phyloP scores from a whole-genome alignment of 2,797 vertebrate species.

The Orestias chungarensis region DNA sequence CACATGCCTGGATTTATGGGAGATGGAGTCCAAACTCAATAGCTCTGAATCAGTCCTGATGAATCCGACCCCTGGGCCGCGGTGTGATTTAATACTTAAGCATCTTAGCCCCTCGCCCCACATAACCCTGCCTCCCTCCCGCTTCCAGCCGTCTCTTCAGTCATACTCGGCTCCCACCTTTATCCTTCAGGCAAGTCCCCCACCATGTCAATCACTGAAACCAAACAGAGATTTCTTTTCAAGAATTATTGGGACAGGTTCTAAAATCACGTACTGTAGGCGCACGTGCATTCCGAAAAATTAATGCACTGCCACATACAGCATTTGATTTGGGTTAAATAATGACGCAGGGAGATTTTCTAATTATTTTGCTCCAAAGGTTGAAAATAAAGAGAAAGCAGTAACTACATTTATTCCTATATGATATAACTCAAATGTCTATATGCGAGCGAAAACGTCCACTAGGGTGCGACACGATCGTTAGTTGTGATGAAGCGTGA shows the following conservation, averaged over 20 bases:
- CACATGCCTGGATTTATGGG: constrained; percentile 80
- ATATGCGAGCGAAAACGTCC: no score
- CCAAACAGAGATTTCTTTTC: constrained; percentile 56
- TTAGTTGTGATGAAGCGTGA: neutral
- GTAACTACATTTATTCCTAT: neutral
- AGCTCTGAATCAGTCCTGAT: constrained; percentile 74
- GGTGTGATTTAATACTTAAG: constrained; percentile 75
- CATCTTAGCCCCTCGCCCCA: constrained; percentile 41
- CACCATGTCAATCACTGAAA: constrained; percentile 46
- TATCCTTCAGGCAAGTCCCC: constrained; percentile 13
- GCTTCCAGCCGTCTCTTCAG: constrained; percentile 28
- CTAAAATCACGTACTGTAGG: neutral
- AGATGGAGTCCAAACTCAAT: constrained; percentile 77
- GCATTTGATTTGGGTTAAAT: neutral
- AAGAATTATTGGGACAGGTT: neutral
- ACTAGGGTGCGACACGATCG: neutral
- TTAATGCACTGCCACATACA: neutral
- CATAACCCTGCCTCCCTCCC: constrained; percentile 23
- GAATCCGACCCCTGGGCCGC: constrained; percentile 73
- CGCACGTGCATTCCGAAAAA: neutral
- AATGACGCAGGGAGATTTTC: neutral
- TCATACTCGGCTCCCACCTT: constrained; percentile 21
- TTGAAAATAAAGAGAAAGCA: neutral
- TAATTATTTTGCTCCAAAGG: neutral
- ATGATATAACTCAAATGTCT: no score